Evolutionary conservation across 1,140 invertebrate species (phyloP).

Genomic region (Drosophila sechellia): DNA sequence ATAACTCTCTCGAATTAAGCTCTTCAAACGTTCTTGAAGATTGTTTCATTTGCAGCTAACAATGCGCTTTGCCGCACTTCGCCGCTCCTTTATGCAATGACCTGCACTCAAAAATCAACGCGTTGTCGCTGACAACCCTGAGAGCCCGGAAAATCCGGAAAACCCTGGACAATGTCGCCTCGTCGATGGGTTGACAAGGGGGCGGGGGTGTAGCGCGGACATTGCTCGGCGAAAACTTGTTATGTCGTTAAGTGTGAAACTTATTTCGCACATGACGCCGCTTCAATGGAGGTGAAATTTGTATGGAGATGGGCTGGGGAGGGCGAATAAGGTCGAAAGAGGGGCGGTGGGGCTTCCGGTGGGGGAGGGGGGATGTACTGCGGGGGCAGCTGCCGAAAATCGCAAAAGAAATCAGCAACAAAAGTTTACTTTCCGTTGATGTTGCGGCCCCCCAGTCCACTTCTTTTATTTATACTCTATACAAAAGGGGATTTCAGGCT

Average conservation of each 20-base stretch:
- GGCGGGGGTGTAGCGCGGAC: conserved; percentile 10
- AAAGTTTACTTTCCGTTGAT: conserved; percentile 67
- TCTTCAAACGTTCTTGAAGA: conserved; percentile 20
- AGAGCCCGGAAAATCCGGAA: conserved; percentile 38
- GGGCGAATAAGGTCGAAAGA: neutral
- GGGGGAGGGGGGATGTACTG: neutral
- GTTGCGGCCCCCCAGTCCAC: neutral
- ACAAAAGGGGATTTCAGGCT: neutral
- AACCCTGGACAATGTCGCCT: conserved; percentile 58
- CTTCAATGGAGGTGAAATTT: neutral
- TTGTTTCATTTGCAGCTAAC: conserved; percentile 40
- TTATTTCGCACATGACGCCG: conserved; percentile 80
- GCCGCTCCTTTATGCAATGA: conserved; percentile 54
- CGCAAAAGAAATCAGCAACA: conserved; percentile 81
- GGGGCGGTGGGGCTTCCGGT: neutral
- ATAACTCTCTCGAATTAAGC: conserved; percentile 42
- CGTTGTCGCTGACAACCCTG: conserved; percentile 31
- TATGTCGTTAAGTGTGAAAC: conserved; percentile 83
- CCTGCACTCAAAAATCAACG: conserved; percentile 55
- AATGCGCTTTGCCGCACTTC: conserved; percentile 42
- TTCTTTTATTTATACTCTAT: conserved; percentile 6
- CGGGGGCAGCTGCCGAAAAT: conserved; percentile 57
- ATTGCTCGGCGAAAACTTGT: conserved; percentile 67
- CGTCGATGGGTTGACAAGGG: conserved; percentile 2
- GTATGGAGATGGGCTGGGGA: neutral